phyloP scores from a whole-genome alignment of 1,140 invertebrate species.

The Heliconius hermathena region DNA sequence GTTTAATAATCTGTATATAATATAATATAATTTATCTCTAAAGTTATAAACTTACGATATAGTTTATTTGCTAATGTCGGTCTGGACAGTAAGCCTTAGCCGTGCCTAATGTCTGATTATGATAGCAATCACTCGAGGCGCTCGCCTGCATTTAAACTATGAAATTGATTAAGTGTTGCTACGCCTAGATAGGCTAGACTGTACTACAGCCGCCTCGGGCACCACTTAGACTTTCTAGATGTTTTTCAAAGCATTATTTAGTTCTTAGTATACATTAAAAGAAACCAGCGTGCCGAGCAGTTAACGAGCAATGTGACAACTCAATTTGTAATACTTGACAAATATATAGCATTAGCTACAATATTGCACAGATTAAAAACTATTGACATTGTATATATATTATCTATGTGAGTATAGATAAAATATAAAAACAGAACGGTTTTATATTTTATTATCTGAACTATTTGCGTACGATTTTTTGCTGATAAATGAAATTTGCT shows the following conservation, averaged over 20 bases:
- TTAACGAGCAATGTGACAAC: background rate
- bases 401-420: too few relatives aligned
- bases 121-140: slow-evolving; percentile 35
- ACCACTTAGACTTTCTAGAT: slow-evolving; percentile 30
- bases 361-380: background rate
- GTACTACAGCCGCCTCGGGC: slow-evolving; percentile 24
- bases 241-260: background rate
- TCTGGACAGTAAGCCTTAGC: slow-evolving; percentile 21
- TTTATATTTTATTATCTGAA: background rate
- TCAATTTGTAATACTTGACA: background rate
- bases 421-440: too few relatives aligned
- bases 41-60: background rate
- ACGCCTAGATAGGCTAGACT: slow-evolving; percentile 5
- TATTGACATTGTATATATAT: too few relatives aligned
- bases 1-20: too few relatives aligned
- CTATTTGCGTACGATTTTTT: background rate
- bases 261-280: slow-evolving; percentile 9
- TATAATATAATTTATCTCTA: too few relatives aligned
- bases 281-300: background rate
- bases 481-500: background rate
- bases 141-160: slow-evolving; percentile 36
- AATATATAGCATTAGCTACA: background rate
- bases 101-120: slow-evolving; percentile 35
- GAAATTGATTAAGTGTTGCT: slow-evolving; percentile 38
- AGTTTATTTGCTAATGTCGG: background rate